These are phyloP conservation scores for Amphiprion percula DNA, from an alignment of 2,113 vertebrate genomes.

Conservation along the genomic window DNA sequence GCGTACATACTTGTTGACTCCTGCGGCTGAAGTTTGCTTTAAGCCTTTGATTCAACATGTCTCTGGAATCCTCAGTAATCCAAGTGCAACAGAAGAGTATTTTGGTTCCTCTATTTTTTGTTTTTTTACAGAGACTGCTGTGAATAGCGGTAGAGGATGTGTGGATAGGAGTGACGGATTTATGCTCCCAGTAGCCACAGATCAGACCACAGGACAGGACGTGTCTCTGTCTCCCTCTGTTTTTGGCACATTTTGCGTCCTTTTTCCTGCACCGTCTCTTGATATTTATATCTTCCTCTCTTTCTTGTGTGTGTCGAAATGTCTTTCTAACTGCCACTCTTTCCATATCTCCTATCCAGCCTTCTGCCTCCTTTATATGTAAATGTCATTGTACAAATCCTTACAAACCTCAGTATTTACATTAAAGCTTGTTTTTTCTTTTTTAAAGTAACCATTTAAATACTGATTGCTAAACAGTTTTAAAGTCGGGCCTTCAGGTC, in stretches of 20 bases:
- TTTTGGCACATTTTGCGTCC: conserved; percentile 18
- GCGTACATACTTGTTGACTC: not conserved
- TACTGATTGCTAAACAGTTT: not conserved
- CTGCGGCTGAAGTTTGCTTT: not conserved
- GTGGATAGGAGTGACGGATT: conserved; percentile 54
- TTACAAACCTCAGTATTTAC: not conserved
- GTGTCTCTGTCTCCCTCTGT: conserved; percentile 27
- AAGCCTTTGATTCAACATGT: not conserved
- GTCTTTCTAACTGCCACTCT: not conserved
- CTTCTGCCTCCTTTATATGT: not conserved
- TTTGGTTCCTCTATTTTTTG: conserved; percentile 44
- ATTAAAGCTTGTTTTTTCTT: not conserved
- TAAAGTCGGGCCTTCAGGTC: not conserved
- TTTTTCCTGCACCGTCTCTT: conserved; percentile 20
- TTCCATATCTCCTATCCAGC: not conserved
- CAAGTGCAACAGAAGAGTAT: conserved; percentile 6
- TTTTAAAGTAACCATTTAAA: not conserved
- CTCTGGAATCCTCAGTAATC: conserved; percentile 5
- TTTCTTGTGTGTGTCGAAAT: conserved; percentile 5
- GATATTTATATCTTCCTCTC: conserved; percentile 9
- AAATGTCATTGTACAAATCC: not conserved
- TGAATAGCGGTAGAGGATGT: conserved; percentile 42
- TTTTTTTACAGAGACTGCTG: conserved; percentile 33
- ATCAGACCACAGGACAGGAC: conserved; percentile 57
- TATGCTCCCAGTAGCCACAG: conserved; percentile 42